A percentile compares a stretch with the other conserved stretches of the same genome.
Conservation (phyloP, 1,140 invertebrate genomes). For the Caenorhabditis inopinata region DNA sequence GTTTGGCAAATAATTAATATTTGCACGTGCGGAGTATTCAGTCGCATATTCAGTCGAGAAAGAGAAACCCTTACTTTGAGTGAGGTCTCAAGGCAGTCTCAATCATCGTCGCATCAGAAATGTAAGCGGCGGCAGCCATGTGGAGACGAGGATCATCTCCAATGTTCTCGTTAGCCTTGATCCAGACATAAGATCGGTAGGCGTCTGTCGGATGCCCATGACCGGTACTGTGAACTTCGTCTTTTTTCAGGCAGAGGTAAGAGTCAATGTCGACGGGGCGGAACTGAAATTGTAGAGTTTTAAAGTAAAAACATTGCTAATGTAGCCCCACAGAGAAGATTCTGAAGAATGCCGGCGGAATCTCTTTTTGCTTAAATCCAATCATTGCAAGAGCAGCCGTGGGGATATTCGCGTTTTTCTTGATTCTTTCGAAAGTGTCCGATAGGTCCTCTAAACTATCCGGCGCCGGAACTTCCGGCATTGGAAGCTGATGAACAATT, state of each 20-base stretch:
- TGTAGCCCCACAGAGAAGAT: too few species aligned
- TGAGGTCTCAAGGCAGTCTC: slow-evolving; percentile 51
- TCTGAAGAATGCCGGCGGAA: slow-evolving; percentile 48
- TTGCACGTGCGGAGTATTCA: too few species aligned
- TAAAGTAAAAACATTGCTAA: too few species aligned
- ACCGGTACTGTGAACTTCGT: slow-evolving; percentile 3
- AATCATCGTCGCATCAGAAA: slow-evolving; percentile 53
- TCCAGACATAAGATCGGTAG: slow-evolving; percentile 42
- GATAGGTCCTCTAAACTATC: slow-evolving; percentile 41
- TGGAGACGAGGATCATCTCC: slow-evolving; percentile 52
- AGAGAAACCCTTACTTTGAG: slow-evolving; percentile 1
- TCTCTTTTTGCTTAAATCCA: slow-evolving; percentile 37
- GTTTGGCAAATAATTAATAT: too few species aligned
- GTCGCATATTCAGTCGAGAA: too few species aligned
- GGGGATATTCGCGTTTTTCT: slow-evolving; percentile 31
- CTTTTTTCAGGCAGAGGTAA: slow-evolving; percentile 40
- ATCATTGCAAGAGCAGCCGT: slow-evolving; percentile 28
- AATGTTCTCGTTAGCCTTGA: slow-evolving; percentile 51
- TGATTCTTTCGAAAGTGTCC: slow-evolving; percentile 32
- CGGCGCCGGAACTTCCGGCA: slow-evolving; percentile 60
- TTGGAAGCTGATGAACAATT: slow-evolving; percentile 58
- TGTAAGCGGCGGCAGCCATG: slow-evolving; percentile 49
- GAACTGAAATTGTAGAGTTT: slow-evolving; percentile 43
- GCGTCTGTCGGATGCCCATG: slow-evolving; percentile 22
- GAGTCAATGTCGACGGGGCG: slow-evolving; percentile 45